Base-by-base conservation (phyloP, 1,140 invertebrate species). In the Drosophila pseudoobscura region DNA sequence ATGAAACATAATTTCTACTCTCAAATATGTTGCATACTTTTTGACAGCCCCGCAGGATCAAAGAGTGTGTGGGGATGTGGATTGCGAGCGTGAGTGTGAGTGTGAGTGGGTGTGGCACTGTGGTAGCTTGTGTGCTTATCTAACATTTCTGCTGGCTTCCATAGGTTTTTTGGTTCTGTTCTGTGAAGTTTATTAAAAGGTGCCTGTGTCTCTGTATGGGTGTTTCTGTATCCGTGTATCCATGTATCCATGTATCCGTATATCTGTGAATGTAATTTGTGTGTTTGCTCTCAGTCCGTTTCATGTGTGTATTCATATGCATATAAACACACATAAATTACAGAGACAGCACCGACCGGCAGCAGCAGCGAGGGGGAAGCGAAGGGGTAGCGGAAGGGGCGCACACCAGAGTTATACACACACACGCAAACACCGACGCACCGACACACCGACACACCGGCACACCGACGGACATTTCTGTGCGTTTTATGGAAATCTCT, bases 321-420 rank as follows among this genome's bases (percentile, higher is more conserved):
- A 64, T 80, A 85, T 77, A 85, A 84, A 76, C 80, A 84, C 85
- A 85, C 83, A 84, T 85, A 84, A 84, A 84, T 84, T 85, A 85
- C 68, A 85, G 62, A 75, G 58, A 56, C 62, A 75, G 58, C 31
- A 9, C 31, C 31, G 31, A 31, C 31, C 39, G 26, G 15, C 35
- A 45, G 39, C 58, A 39, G 44, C 43, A 58, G 31, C 76, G 80
- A 15, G n/a, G 31, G 35, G 29, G 20, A 20, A 35, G 44, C 43
- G 46, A 35, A 9, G 8, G 8, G 31, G 31, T 3, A 35, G 13
- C 35, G 35, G 35, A 39, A 13, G 35, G 1, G 35, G 35, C 35
- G 4, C 35, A 13, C 35, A 39, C 35, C 35, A 39, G 3, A 39
- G 44, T 35, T 6, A 39, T 15, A 47, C 20, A 47, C 53, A 39